These are phyloP conservation scores for Brachypodius melanocephalos DNA, from an alignment of 2,113 vertebrate species.

Conservation along the genomic window DNA sequence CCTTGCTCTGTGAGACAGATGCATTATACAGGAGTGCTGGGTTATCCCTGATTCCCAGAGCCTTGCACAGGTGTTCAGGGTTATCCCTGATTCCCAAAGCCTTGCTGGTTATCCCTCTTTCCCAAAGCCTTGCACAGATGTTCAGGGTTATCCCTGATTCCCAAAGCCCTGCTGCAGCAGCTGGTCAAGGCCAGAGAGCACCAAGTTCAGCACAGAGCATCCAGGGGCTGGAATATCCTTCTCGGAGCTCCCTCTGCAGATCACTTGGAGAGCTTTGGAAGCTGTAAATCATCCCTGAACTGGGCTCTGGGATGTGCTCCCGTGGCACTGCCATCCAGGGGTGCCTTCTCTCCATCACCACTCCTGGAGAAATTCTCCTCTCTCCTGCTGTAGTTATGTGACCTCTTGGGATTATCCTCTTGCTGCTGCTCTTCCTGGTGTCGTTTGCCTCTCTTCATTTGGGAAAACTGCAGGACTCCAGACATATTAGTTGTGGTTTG, in stretches of 20 bases:
- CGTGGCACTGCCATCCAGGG: background rate
- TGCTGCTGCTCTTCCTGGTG: background rate
- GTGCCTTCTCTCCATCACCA: background rate
- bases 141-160: background rate
- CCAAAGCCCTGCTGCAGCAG: background rate
- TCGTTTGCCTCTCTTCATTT: background rate
- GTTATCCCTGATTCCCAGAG: background rate
- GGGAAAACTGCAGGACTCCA: background rate
- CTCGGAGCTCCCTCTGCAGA: slow-evolving; percentile 7
- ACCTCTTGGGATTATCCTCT: background rate
- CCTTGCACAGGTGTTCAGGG: background rate
- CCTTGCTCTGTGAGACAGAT: background rate
- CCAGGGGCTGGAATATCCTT: background rate
- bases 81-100: background rate
- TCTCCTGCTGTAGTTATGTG: background rate
- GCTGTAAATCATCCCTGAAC: background rate
- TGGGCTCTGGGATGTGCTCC: background rate
- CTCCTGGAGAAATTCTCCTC: background rate
- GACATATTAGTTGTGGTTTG: background rate
- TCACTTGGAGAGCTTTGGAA: background rate
- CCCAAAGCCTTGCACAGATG: background rate
- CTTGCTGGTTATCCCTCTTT: background rate
- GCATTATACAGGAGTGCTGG: background rate
- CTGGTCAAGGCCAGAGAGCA: background rate
- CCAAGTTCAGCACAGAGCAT: background rate